These are phyloP conservation scores for Sciaenops ocellatus DNA, from an alignment of 2,797 vertebrate species.

Conservation along the genomic window DNA sequence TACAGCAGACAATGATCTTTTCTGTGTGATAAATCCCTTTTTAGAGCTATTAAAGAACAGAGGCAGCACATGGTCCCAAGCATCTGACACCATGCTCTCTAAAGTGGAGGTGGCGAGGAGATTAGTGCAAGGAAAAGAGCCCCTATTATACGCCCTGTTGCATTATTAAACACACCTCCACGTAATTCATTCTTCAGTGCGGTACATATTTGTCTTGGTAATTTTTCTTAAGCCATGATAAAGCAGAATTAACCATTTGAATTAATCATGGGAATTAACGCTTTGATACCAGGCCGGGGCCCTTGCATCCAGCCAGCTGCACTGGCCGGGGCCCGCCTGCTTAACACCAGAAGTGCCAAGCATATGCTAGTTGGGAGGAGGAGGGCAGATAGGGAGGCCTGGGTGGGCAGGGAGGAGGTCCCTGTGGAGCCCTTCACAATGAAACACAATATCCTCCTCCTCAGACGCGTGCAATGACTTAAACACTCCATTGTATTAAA, in stretches of 20 bases:
- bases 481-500: conserved; percentile 97
- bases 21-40: conserved; percentile 66
- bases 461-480: conserved; percentile 93
- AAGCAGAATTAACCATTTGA: conserved; percentile 87
- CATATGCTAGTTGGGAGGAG: conserved; percentile 92
- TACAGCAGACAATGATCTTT: conserved; percentile 39
- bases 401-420: conserved; percentile 84
- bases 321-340: conserved; percentile 80
- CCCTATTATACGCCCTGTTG: conserved; percentile 81
- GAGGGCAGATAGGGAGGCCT: conserved; percentile 78
- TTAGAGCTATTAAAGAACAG: conserved; percentile 68
- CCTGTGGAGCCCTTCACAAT: conserved; percentile 91
- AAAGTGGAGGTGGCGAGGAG: conserved; percentile 77
- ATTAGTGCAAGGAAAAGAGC: conserved; percentile 77
- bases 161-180: conserved; percentile 85
- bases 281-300: conserved; percentile 81
- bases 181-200: conserved; percentile 83
- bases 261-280: conserved; percentile 90
- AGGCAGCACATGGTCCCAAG: conserved; percentile 77
- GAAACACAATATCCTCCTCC: conserved; percentile 89
- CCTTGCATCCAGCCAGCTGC: conserved; percentile 90
- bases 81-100: conserved; percentile 75
- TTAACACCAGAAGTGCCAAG: conserved; percentile 88
- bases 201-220: conserved; percentile 90
- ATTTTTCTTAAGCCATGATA: conserved; percentile 84